Evolutionary conservation across 2,888 invertebrate species (phyloP).

Genomic region (Tetanocera ferruginea): DNA sequence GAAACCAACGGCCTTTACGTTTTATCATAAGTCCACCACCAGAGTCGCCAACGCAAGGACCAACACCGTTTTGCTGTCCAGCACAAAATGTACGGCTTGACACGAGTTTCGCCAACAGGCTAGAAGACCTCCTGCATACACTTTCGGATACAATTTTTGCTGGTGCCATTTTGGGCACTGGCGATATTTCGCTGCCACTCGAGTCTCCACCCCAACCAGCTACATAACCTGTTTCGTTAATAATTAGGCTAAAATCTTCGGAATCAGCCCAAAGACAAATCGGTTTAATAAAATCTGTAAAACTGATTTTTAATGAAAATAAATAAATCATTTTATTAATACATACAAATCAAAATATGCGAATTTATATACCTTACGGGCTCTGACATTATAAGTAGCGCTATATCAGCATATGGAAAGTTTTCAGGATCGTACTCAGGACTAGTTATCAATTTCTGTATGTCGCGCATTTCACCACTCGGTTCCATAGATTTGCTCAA

Average conservation of each 20-base stretch:
- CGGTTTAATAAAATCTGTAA: conserved; percentile 56
- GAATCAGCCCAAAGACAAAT: conserved; percentile 65
- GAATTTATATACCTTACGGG: conserved; percentile 54
- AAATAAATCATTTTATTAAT: too few relatives aligned
- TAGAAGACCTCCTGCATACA: conserved; percentile 70
- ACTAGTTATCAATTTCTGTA: conserved; percentile 63
- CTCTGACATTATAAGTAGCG: conserved; percentile 68
- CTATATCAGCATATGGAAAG: conserved; percentile 71
- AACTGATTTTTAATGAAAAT: conserved; percentile 43
- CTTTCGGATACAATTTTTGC: conserved; percentile 71
- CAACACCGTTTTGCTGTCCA: conserved; percentile 62
- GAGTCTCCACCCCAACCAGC: conserved; percentile 73
- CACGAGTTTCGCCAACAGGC: conserved; percentile 54
- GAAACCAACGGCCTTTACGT: conserved; percentile 66
- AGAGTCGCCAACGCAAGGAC: conserved; percentile 73
- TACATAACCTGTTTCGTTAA: conserved; percentile 69
- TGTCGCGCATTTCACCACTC: conserved; percentile 47
- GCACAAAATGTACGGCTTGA: conserved; percentile 64
- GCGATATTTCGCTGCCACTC: conserved; percentile 53
- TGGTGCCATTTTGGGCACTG: conserved; percentile 68
- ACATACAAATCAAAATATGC: too few relatives aligned
- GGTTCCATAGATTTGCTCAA: conserved; percentile 57
- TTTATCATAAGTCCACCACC: conserved; percentile 73
- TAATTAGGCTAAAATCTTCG: conserved; percentile 57
- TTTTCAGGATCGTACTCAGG: conserved; percentile 65